These are phyloP conservation scores for Drymonia ruficornis DNA, from an alignment of 2,888 invertebrate genomes.

Conservation along the genomic window DNA sequence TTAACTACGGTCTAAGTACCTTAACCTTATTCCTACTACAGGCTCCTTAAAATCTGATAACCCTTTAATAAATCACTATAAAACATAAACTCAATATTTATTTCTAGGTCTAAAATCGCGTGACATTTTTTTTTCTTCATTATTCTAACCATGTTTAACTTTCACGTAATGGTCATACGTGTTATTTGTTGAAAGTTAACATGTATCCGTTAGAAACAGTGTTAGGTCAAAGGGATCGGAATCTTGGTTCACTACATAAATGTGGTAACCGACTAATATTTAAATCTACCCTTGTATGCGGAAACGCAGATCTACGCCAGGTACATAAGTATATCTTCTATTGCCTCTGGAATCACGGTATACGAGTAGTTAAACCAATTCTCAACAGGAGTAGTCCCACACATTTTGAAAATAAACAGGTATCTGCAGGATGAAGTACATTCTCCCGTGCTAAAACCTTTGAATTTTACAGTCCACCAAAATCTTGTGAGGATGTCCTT, in stretches of 20 bases:
- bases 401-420: too few relatives aligned
- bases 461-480: constrained; percentile 55
- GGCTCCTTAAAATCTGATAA: neutral
- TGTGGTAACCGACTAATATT: neutral
- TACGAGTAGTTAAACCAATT: too few relatives aligned
- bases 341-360: too few relatives aligned
- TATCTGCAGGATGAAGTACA: too few relatives aligned
- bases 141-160: constrained; percentile 9
- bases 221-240: neutral
- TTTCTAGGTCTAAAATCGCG: constrained; percentile 10
- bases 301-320: too few relatives aligned
- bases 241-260: neutral
- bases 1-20: too few relatives aligned
- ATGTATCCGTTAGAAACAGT: neutral
- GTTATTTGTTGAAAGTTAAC: neutral
- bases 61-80: constrained; percentile 3
- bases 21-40: neutral
- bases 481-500: constrained; percentile 71
- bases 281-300: neutral
- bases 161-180: constrained; percentile 4
- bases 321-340: too few relatives aligned
- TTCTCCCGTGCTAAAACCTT: constrained; percentile 25
- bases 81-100: constrained; percentile 7
- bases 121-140: constrained; percentile 14
- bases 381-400: too few relatives aligned